phyloP scores from a whole-genome alignment of 2,113 vertebrate genomes.

The Furnarius figulus region DNA sequence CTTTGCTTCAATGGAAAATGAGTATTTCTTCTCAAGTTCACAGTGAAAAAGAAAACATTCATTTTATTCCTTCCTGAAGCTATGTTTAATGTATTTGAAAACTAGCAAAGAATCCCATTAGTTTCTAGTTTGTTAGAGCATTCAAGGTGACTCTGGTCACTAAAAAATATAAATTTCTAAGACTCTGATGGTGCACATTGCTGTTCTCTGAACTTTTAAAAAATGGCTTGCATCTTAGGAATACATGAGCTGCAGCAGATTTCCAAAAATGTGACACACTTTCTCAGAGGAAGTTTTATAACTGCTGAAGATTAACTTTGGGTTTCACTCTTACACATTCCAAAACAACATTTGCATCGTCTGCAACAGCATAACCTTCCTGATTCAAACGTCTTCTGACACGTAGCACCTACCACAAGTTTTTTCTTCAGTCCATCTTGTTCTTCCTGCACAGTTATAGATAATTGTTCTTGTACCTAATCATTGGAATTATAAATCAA shows the following conservation, averaged over 20 bases:
- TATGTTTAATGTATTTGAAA: not conserved
- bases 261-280: not conserved
- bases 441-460: not conserved
- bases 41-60: not conserved
- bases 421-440: not conserved
- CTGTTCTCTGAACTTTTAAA: not conserved
- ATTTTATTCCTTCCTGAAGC: not conserved
- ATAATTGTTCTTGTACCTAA: not conserved
- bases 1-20: not conserved
- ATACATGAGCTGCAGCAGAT: not conserved
- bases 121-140: not conserved
- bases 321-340: not conserved
- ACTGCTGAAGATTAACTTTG: not conserved
- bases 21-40: not conserved
- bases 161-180: not conserved
- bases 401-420: not conserved
- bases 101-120: not conserved
- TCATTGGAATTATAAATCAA: not conserved
- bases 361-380: not conserved
- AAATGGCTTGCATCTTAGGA: not conserved
- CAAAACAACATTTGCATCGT: not conserved
- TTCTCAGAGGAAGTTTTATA: not conserved
- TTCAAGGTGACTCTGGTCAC: not conserved
- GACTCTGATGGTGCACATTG: accelerated
- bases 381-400: not conserved